phyloP scores from a whole-genome alignment of 2,888 invertebrate species.

The Fabriciana adippe region DNA sequence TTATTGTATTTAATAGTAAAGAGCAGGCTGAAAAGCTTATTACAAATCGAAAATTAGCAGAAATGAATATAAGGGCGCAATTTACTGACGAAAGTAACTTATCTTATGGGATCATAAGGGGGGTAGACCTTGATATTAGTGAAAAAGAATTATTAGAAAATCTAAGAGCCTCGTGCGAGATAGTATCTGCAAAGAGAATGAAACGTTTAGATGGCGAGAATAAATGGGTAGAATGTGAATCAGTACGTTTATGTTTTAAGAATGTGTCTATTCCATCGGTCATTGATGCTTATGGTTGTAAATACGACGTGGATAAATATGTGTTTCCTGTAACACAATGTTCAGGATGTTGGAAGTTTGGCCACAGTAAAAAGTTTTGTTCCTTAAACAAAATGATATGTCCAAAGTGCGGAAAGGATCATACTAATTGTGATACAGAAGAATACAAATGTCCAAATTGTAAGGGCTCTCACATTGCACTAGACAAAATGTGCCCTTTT shows the following conservation, averaged over 20 bases:
- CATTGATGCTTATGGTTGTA: slow-evolving; percentile 7
- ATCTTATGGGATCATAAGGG: slow-evolving; percentile 35
- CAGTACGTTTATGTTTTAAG: not conserved
- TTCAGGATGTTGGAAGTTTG: slow-evolving; percentile 21
- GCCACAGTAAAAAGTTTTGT: slow-evolving; percentile 6
- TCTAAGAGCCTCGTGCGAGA: not conserved
- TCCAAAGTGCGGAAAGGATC: slow-evolving; percentile 20
- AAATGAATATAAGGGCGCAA: slow-evolving; percentile 30
- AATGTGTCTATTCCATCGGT: not conserved
- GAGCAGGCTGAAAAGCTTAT: slow-evolving; percentile 34
- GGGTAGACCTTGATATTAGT: slow-evolving; percentile 34
- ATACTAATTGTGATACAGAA: slow-evolving; percentile 20
- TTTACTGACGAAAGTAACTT: slow-evolving; percentile 24
- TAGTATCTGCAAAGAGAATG: not conserved
- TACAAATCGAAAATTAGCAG: slow-evolving; percentile 29
- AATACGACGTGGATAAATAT: slow-evolving; percentile 14
- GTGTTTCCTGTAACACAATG: slow-evolving; percentile 12
- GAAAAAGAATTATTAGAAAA: slow-evolving; percentile 31
- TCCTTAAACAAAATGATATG: slow-evolving; percentile 15
- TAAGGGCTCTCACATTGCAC: slow-evolving; percentile 30
- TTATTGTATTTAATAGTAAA: slow-evolving; percentile 30
- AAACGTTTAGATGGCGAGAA: slow-evolving; percentile 1
- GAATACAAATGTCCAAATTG: slow-evolving; percentile 33
- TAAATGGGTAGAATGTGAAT: not conserved
- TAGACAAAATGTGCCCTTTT: not conserved